Percentiles rank a stretch among this genome's conserved stretches.
Evolutionary conservation across 2,797 vertebrate genomes (phyloP).

Genomic region (Thripadectes ignobilis): DNA sequence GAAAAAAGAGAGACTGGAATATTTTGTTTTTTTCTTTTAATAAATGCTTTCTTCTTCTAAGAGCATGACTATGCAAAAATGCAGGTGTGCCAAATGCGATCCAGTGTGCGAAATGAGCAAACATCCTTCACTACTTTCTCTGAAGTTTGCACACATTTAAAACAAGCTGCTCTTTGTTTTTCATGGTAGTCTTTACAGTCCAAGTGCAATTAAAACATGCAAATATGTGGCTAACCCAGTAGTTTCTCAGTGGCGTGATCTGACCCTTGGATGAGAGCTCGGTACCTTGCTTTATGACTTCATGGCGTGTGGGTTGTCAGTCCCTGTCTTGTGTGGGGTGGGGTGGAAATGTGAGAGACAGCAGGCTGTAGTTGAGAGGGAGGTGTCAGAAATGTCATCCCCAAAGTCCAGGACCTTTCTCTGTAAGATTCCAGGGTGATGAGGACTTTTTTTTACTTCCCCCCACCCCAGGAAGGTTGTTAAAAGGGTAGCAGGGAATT

Average conservation of each 20-base stretch:
- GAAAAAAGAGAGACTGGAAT: not conserved
- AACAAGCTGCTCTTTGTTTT: not conserved
- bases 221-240: not conserved
- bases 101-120: not conserved
- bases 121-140: not conserved
- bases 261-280: not conserved
- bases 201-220: not conserved
- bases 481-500: not conserved
- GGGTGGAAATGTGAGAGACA: not conserved
- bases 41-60: constrained; percentile 1
- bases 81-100: not conserved
- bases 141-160: not conserved
- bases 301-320: not conserved
- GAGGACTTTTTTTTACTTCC: not conserved
- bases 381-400: not conserved
- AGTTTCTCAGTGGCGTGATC: not conserved
- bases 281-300: not conserved
- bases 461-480: not conserved
- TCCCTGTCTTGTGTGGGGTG: fast-evolving
- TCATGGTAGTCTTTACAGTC: not conserved
- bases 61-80: not conserved
- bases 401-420: not conserved
- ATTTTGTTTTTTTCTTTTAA: not conserved
- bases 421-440: not conserved
- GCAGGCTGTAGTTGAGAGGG: not conserved